A percentile compares a stretch with the other conserved stretches of the same genome.
These are phyloP conservation scores for Diprion similis DNA, from an alignment of 1,140 invertebrate species.

Conservation along the genomic window DNA sequence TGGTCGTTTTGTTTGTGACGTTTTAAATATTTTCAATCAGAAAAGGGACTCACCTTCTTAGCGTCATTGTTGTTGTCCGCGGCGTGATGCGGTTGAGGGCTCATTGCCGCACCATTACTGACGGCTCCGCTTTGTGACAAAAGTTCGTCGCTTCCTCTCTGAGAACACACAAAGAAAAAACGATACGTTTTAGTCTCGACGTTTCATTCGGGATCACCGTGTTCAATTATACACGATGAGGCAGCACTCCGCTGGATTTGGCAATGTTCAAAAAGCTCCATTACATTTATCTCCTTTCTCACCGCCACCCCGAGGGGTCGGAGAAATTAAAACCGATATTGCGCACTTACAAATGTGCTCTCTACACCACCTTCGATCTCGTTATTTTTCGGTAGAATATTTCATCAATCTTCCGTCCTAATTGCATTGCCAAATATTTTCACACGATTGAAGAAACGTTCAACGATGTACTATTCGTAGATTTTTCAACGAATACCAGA, in stretches of 20 bases:
- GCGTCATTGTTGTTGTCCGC: constrained; percentile 94
- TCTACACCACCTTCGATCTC: no score
- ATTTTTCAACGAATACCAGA: not conserved
- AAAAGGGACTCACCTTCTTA: constrained; percentile 83
- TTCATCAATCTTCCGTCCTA: no score
- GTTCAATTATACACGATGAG: not conserved
- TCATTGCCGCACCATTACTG: constrained; percentile 88
- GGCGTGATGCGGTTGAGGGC: constrained; percentile 77
- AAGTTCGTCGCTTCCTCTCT: constrained; percentile 96
- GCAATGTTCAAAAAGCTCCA: no score
- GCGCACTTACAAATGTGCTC: no score
- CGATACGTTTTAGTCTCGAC: constrained; percentile 27
- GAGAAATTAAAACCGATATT: no score
- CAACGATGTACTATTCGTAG: not conserved
- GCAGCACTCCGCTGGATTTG: no score
- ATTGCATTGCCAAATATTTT: no score
- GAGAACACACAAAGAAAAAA: constrained; percentile 65
- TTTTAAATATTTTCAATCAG: not conserved
- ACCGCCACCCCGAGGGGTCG: no score
- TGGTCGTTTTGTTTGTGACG: no score
- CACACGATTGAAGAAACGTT: no score
- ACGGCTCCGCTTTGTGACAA: constrained; percentile 90
- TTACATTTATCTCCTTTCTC: no score
- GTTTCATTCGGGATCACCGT: not conserved
- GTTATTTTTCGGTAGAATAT: no score